phyloP scores from a whole-genome alignment of 2,113 vertebrate genomes.

The Pachycephala philippinensis region DNA sequence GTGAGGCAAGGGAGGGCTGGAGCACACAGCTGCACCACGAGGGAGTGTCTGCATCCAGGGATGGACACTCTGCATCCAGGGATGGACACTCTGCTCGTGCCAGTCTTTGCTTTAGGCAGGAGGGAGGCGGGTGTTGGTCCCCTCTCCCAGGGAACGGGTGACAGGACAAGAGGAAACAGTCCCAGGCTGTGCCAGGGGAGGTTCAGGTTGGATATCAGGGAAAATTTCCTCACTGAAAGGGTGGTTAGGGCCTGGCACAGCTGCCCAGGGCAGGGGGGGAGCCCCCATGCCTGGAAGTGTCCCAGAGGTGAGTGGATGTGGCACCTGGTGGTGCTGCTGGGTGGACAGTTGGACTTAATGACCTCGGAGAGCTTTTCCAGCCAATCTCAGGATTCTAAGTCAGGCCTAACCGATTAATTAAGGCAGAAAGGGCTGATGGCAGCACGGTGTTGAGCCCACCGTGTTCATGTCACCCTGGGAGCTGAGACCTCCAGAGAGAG shows the following conservation, averaged over 20 bases:
- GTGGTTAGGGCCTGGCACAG: background rate
- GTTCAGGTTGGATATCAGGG: background rate
- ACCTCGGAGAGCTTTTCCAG: background rate
- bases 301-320: background rate
- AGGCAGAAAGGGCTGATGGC: background rate
- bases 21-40: background rate
- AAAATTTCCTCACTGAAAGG: background rate
- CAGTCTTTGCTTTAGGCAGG: background rate
- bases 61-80: background rate
- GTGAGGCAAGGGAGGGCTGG: background rate
- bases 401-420: background rate
- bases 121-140: background rate
- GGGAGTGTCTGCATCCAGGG: background rate
- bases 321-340: background rate
- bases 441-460: background rate
- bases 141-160: background rate
- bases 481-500: background rate
- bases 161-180: background rate
- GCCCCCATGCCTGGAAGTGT: background rate
- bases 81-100: background rate
- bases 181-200: background rate
- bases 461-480: background rate
- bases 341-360: background rate
- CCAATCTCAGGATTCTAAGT: background rate
- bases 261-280: background rate